phyloP scores from a whole-genome alignment of 2,113 vertebrate genomes.

The Carettochelys insculpta region DNA sequence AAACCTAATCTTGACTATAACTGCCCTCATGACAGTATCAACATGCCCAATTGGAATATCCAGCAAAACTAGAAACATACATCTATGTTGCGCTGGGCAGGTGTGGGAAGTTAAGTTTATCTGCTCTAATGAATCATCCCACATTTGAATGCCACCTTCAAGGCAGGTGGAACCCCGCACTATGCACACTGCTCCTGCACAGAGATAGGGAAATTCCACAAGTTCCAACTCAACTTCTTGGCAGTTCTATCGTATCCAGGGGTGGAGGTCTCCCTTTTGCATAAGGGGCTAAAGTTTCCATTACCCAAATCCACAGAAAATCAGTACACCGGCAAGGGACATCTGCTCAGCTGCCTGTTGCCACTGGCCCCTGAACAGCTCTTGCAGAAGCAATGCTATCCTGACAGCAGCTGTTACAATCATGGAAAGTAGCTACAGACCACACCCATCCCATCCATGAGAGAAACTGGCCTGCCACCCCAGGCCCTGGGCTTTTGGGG shows the following conservation, averaged over 20 bases:
- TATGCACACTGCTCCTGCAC: not conserved
- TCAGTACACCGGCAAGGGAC: not conserved
- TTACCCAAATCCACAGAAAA: not conserved
- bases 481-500: too few species aligned
- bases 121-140: not conserved
- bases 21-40: not conserved
- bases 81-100: rapidly evolving
- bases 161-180: not conserved
- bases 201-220: not conserved
- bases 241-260: not conserved
- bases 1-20: not conserved
- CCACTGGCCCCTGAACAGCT: not conserved
- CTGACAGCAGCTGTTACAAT: not conserved
- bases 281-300: not conserved
- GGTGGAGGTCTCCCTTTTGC: not conserved
- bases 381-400: too few species aligned
- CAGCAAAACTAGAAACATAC: not conserved
- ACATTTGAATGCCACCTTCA: not conserved
- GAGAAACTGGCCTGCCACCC: too few species aligned
- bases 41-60: not conserved
- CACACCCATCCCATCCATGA: too few species aligned
- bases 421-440: not conserved
- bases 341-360: not conserved
- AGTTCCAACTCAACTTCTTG: not conserved
- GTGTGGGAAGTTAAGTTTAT: not conserved